These are phyloP conservation scores for Eupithecia subumbrata DNA, from an alignment of 2,888 invertebrate genomes.

Conservation along the genomic window DNA sequence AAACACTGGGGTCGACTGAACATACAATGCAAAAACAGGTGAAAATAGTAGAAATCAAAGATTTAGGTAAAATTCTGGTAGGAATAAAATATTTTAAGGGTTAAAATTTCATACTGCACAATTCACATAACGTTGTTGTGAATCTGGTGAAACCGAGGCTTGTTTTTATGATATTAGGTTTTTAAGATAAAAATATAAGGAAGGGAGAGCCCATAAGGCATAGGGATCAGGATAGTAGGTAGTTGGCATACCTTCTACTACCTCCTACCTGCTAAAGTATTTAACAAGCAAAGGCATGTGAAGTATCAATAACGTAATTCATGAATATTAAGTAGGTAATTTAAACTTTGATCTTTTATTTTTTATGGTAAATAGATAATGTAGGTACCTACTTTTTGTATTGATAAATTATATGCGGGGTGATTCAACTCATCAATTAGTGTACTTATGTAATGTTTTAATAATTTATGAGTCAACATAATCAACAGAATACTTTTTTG, in stretches of 20 bases:
- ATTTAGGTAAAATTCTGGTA: no score
- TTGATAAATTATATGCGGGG: conserved; percentile 7
- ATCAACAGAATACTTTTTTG: background rate
- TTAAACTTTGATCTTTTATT: background rate
- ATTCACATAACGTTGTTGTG: no score
- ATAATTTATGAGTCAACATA: conserved; percentile 1
- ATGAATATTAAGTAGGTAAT: background rate
- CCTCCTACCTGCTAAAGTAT: background rate
- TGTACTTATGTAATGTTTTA: background rate
- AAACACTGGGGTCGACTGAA: no score
- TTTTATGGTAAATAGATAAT: background rate
- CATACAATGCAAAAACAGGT: no score
- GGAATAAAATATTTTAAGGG: no score
- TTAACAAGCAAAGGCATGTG: background rate
- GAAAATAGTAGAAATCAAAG: no score
- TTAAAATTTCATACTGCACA: no score
- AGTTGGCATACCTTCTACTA: background rate
- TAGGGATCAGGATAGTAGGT: background rate
- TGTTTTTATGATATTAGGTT: no score
- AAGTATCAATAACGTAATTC: conserved; percentile 5
- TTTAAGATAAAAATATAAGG: no score
- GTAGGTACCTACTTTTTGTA: background rate
- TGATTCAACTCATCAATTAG: background rate
- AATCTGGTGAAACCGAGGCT: no score
- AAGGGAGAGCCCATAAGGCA: background rate